Evolutionary conservation across 2,797 vertebrate species (phyloP), one percentile per base, ranked within the genome.

Genomic region (Orestias chungarensis): DNA sequence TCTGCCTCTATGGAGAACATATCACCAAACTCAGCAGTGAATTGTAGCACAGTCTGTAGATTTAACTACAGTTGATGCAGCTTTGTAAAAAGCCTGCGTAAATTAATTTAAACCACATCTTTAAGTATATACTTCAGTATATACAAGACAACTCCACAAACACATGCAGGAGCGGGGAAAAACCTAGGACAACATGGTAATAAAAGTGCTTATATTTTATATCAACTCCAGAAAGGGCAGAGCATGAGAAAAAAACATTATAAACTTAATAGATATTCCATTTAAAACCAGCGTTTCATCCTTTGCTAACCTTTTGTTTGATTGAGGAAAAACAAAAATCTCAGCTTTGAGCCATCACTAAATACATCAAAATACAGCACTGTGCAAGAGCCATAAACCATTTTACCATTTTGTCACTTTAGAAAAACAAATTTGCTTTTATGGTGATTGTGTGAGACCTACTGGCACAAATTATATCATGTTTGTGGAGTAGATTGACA

Each of bases 321-420:
- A 54, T 54, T 4, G 2, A 54, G 27, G 27, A 10, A 54, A 54
- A 54, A 54, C 27, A 54, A 27, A 17, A 43, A 9, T 69, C 20
- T 17, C 46, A 61, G 73, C 81, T 80, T 57, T 12, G 35, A 80
- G 80, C 59, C 80, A 78, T 80, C 72, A 6, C 6, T 54, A 6
- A 17, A 54, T 29, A 54, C 17, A 27, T 54, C 27, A 54, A 54
- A 54, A 17, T 8, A 6, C 14, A 7, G 25, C 6, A 25, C 50
- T 54, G 5, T 54, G n/a, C 50, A 54, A 40, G 15, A 43, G 9
- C 42, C 10, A 43, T 43, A 43, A 33, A 57, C 54, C 54, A 31
- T 57, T 33, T 57, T 33, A 2, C 3, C 29, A 57, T 57, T 31
- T 3, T 1, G 15, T 57, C 29, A 31, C 17, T 17, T 57, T 17